Evolutionary conservation across 2,113 vertebrate genomes (phyloP), one percentile per base, ranked within the genome.

Genomic region (Telmatochromis brichardi): DNA sequence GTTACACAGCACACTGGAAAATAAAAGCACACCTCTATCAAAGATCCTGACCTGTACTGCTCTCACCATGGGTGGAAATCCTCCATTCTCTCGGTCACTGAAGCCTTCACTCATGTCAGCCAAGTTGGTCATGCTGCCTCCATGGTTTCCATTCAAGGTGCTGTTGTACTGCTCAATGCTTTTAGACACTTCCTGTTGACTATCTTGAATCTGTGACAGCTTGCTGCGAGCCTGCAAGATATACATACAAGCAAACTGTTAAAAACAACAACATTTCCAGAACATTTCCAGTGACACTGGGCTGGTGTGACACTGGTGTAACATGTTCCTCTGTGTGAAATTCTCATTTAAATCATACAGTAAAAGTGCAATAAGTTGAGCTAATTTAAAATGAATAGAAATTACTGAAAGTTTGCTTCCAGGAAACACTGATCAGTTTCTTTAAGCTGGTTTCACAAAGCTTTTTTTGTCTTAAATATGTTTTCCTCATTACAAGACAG

Each of bases 201-300:
- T 98, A 87, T 99, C 98, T 2, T 99, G 98, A 86, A 99, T 97
- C 85, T 98, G 98, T 4, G 97, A 98, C 31, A 99, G 96, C 83
- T 98, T 99, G 93, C 96, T 98, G 82, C 98, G 97, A 10, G 98
- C 98, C 98, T 99, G 92, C 6, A 84, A 28, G 57, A 55, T 23
- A 60, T 23, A 71, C 14, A 63, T 14, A 40, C 63, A 71, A 4
- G 37, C 12, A 51, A 33, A 78, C 15, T 0, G 17, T 31, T 31
- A 50, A 76, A 50, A 28, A 19, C 5, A 28, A 50, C 6, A 50
- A 19, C 40, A 50, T 78, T 78, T 76, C 42, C 14, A 76, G 42
- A 31, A 50, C 42, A 7, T 78, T 78, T 78, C 15, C 45, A 51
- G 17, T 51, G 10, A 78, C 73, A 33, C 28, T 47, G 42, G 45